Base-by-base conservation (phyloP, 1,140 invertebrate genomes). In the Venturia canescens region DNA sequence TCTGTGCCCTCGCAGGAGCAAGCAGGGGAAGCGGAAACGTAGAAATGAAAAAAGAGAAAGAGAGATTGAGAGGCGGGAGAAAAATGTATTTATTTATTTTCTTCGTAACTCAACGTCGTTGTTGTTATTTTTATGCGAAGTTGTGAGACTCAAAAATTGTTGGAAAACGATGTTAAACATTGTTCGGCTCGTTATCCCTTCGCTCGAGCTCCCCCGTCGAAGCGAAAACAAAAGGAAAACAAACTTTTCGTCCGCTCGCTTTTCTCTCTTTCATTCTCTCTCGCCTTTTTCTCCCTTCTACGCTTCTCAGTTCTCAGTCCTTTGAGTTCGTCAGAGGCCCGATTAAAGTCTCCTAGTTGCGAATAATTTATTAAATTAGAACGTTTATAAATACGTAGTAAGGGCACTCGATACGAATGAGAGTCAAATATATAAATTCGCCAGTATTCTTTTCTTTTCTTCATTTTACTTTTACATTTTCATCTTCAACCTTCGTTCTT, bases 311-410 rank as follows among this genome's bases (percentile, higher is more conserved):
- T 31, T 69, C 66, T 44, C 44, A 53, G 38, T n/a, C 69, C 69
- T 21, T 29, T 7, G 23, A 53, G 23, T 53, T 53, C 21, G 38
- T 26, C 21, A 57, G 48, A 57, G 74, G 74, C 74, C 74, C 74
- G 63, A 67, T 44, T 44, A 67, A 78, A 78, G 38, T 29, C 27
- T 63, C 38, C 69, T 81, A 83, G 79, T 79, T 79, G 72, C 71
- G 71, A 83, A 83, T 83, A 81, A 83, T 70, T 81, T 81, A 83
- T 81, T 83, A 81, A 81, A 83, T 83, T 79, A 81, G 57, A 80
- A 76, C 76, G 69, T 74, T 83, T 80, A 83, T 83, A 83, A 80
- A 83, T 80, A 83, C 69, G 53, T 77, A 76, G 27, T 34, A 31
- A 76, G 50, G 60, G 74, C 74, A 76, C 82, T 83, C 79, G 74